A percentile compares a stretch with the other conserved stretches of the same genome.
phyloP scores from a whole-genome alignment of 2,797 vertebrate species.

The Adelosebastes latens region DNA sequence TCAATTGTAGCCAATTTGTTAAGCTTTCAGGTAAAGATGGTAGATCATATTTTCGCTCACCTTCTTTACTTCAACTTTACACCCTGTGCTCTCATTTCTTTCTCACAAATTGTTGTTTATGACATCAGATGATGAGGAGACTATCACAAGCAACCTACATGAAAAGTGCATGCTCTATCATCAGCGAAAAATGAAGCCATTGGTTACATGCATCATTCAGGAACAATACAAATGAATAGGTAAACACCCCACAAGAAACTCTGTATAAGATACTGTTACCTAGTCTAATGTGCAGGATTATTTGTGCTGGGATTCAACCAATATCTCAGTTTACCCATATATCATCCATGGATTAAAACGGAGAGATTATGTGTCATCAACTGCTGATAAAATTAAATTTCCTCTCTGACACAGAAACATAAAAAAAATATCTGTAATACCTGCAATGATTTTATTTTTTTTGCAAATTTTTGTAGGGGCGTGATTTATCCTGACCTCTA shows the following conservation, averaged over 20 bases:
- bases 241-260: slow-evolving; percentile 10
- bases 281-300: slow-evolving; percentile 4
- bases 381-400: background rate
- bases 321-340: background rate
- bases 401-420: slow-evolving; percentile 2
- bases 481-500: background rate
- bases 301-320: background rate
- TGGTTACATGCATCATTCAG: slow-evolving; percentile 34
- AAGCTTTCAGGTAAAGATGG: background rate
- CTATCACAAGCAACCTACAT: slow-evolving; percentile 7
- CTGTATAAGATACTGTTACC: background rate
- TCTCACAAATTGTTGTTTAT: slow-evolving; percentile 4
- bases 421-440: slow-evolving; percentile 3
- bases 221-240: slow-evolving; percentile 21
- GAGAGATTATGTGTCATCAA: background rate
- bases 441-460: background rate
- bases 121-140: background rate
- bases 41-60: background rate
- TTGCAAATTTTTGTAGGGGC: background rate
- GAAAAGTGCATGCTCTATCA: slow-evolving; percentile 48
- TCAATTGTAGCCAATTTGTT: background rate
- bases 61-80: background rate
- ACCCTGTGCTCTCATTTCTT: slow-evolving; percentile 1
- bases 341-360: background rate
- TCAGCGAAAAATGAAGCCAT: slow-evolving; percentile 26